Percentiles rank a stretch among this genome's conserved stretches.
Evolutionary conservation across 1,140 invertebrate species (phyloP).

Genomic region (Drosophila lowei): DNA sequence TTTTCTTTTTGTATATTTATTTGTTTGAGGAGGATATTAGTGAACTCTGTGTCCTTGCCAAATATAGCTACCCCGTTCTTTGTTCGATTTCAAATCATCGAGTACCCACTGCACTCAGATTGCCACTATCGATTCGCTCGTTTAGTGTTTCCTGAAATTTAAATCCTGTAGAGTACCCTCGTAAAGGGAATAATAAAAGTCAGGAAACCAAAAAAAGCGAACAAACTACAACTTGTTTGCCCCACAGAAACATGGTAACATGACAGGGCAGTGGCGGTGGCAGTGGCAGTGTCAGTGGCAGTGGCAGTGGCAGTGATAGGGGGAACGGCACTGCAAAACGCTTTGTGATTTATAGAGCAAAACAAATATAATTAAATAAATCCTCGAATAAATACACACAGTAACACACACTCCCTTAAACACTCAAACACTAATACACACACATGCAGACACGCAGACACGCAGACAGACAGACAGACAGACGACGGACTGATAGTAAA

Average conservation of each 20-base stretch:
- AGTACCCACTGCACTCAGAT: too few species aligned
- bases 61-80: too few species aligned
- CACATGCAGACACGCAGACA: slow-evolving; percentile 5
- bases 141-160: too few species aligned
- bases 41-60: too few species aligned
- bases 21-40: too few species aligned
- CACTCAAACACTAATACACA: slow-evolving; percentile 3
- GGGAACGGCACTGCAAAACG: slow-evolving; percentile 7
- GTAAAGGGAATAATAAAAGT: too few species aligned
- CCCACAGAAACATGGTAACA: slow-evolving; percentile 9
- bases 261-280: not conserved
- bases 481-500: slow-evolving; percentile 17
- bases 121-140: too few species aligned
- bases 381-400: slow-evolving; percentile 36
- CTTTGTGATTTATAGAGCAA: slow-evolving; percentile 50
- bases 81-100: too few species aligned
- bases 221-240: slow-evolving; percentile 1
- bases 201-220: too few species aligned
- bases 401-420: not conserved
- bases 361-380: slow-evolving; percentile 59
- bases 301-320: not conserved
- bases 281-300: not conserved
- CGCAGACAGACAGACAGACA: not conserved
- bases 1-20: too few species aligned
- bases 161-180: too few species aligned